Base-by-base conservation (phyloP, 2,113 vertebrate genomes). In the Zosterops japonicus region DNA sequence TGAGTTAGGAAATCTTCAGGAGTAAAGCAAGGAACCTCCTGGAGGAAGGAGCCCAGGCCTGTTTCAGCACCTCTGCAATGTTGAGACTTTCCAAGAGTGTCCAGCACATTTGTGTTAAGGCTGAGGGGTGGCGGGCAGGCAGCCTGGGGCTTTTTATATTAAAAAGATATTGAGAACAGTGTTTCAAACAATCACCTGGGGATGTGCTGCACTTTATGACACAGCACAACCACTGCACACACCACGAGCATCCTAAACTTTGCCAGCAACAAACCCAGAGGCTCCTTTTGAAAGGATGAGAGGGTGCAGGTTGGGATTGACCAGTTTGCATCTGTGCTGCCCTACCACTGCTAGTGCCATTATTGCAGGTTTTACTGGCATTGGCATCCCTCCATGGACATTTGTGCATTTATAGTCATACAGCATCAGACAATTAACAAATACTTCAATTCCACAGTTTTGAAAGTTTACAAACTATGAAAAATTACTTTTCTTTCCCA, bases 361-460 rank as follows among this genome's bases (percentile, higher is more conserved):
- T 42, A 31, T 39, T 57, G 28, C n/a, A 69, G 44, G 8, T 52
- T 17, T 53, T 14, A 13, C 21, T 52, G 61, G 11, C 44, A 35
- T 1, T 17, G 36, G 8, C 46, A 46, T 14, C 10, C 4, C 0
- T 3, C 6, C 33, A 19, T 1, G 9, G 59, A 13, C 24, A 19
- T 47, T 10, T 46, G 13, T n/a, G 55, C 22, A 6, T 25, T 8
- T 42, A 14, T 2, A 42, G 46, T 10, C 28, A 47, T 4, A 20
- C 10, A 80, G 72, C 46, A 55, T 13, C 44, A 44, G 44, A 17
- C 28, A 72, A 10, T 4, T 11, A 65, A 46, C 42, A 83, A 71
- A 39, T 6, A 11, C 8, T 61, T 41, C 61, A 18, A 1, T 29
- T 55, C 31, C 64, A 41, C 4, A 41, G 25, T 13, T 44, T 52